Percentiles rank a stretch among this genome's conserved stretches.
These are phyloP conservation scores for Arctopsyche grandis DNA, from an alignment of 1,140 invertebrate species.

Conservation along the genomic window DNA sequence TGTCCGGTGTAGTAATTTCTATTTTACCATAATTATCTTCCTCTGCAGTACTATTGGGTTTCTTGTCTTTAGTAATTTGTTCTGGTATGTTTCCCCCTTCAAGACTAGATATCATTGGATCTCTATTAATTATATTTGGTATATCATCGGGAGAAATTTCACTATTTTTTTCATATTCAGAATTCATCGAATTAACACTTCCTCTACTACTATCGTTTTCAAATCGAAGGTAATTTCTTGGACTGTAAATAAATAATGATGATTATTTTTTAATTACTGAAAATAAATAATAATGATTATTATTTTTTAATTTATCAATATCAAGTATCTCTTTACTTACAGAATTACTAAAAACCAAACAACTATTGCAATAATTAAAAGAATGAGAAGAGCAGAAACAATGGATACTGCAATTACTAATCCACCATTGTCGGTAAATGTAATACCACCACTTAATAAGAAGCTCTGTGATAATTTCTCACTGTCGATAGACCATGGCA, in stretches of 20 bases:
- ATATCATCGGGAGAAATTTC: not conserved
- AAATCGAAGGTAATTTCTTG: conserved; percentile 51
- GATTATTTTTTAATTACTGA: not conserved
- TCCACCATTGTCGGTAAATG: conserved; percentile 50
- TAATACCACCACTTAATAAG: conserved; percentile 9
- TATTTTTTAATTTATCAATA: no score
- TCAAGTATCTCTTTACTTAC: conserved; percentile 46
- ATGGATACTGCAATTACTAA: conserved; percentile 57
- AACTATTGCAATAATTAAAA: conserved; percentile 52
- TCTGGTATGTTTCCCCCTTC: not conserved
- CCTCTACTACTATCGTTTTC: not conserved
- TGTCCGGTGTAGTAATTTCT: conserved; percentile 34
- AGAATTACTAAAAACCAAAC: conserved; percentile 55
- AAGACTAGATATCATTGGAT: not conserved
- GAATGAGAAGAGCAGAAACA: conserved; percentile 54
- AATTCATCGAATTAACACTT: conserved; percentile 23
- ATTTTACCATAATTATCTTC: conserved; percentile 3
- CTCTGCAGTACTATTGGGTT: not conserved
- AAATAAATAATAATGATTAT: conserved; percentile 12
- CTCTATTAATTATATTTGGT: not conserved
- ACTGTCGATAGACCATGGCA: conserved; percentile 20
- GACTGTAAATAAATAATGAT: conserved; percentile 54
- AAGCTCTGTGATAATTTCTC: conserved; percentile 1
- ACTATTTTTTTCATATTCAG: conserved; percentile 1
- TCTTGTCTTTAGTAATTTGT: conserved; percentile 28